Conservation (phyloP, 2,888 invertebrate species). For the Mesopsocus fuscifrons region DNA sequence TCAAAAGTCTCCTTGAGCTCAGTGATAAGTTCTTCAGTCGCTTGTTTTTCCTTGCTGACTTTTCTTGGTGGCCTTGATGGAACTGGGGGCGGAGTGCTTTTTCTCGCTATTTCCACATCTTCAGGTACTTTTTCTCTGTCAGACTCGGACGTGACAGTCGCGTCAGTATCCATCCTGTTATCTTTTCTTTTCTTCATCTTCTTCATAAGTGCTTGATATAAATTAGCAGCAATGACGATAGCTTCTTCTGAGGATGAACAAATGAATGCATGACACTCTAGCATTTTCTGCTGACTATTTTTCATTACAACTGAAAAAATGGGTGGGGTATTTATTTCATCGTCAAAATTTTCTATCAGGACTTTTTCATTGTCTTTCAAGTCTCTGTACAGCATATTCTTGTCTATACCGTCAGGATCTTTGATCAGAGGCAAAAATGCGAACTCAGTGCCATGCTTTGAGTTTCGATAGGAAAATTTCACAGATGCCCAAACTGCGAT, state of each 20-base stretch:
- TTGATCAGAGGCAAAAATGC: slow-evolving; percentile 73
- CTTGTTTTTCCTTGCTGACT: slow-evolving; percentile 15
- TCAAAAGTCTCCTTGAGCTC: slow-evolving; percentile 3
- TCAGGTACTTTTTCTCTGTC: slow-evolving; percentile 2
- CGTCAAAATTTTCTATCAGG: slow-evolving; percentile 1
- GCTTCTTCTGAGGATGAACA: slow-evolving; percentile 81
- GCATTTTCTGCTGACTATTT: slow-evolving; percentile 47
- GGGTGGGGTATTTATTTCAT: slow-evolving; percentile 33
- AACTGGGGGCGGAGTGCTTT: slow-evolving; percentile 3
- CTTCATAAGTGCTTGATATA: slow-evolving; percentile 73
- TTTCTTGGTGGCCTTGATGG: slow-evolving; percentile 19
- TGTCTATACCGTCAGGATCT: slow-evolving; percentile 60
- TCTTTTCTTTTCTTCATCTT: slow-evolving; percentile 34
- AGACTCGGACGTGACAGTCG: slow-evolving; percentile 1
- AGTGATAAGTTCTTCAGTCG: slow-evolving; percentile 9
- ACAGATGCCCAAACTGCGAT: slow-evolving; percentile 90
- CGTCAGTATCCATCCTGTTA: slow-evolving; percentile 1
- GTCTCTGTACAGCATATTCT: slow-evolving; percentile 41
- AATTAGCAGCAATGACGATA: slow-evolving; percentile 74
- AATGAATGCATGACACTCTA: slow-evolving; percentile 82
- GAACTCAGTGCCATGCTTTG: slow-evolving; percentile 37
- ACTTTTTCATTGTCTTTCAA: slow-evolving; percentile 30
- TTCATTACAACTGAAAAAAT: slow-evolving; percentile 84
- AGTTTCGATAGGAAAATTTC: slow-evolving; percentile 49
- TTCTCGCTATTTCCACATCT: background rate